These are phyloP conservation scores for Gobionotothen gibberifrons DNA, from an alignment of 2,797 vertebrate genomes.

Conservation along the genomic window DNA sequence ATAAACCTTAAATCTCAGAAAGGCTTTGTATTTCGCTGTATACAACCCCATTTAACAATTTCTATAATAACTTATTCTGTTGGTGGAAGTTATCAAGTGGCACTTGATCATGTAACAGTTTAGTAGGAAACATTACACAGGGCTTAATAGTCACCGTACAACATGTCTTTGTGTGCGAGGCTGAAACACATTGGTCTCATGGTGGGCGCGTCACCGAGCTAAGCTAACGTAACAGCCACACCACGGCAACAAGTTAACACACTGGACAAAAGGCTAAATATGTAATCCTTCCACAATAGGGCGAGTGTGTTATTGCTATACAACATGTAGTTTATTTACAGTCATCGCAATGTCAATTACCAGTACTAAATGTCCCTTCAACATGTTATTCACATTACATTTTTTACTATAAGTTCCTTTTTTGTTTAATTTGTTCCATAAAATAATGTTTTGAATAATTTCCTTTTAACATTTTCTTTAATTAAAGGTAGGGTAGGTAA, in stretches of 20 bases:
- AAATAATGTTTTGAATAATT: too few relatives aligned
- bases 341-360: too few relatives aligned
- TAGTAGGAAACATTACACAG: slow-evolving; percentile 12
- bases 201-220: slow-evolving; percentile 26
- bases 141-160: slow-evolving; percentile 57
- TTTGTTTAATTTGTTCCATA: too few relatives aligned
- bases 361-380: too few relatives aligned
- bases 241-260: slow-evolving; percentile 2
- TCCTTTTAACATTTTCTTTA: too few relatives aligned
- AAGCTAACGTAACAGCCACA: slow-evolving; percentile 44
- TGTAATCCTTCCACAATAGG: not conserved
- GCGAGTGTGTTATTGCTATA: too few relatives aligned
- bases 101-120: slow-evolving; percentile 37
- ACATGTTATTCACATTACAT: too few relatives aligned
- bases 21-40: slow-evolving; percentile 28
- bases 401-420: too few relatives aligned
- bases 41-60: slow-evolving; percentile 34
- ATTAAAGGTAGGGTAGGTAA: too few relatives aligned
- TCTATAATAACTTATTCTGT: slow-evolving; percentile 23
- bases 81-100: slow-evolving; percentile 24
- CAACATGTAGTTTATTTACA: too few relatives aligned
- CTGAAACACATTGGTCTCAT: slow-evolving; percentile 33
- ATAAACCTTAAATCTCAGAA: slow-evolving; percentile 24
- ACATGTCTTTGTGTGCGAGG: slow-evolving; percentile 57
- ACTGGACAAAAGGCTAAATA: not conserved